Evolutionary conservation across 2,113 vertebrate species (phyloP).

Genomic region (Tor tambroides): DNA sequence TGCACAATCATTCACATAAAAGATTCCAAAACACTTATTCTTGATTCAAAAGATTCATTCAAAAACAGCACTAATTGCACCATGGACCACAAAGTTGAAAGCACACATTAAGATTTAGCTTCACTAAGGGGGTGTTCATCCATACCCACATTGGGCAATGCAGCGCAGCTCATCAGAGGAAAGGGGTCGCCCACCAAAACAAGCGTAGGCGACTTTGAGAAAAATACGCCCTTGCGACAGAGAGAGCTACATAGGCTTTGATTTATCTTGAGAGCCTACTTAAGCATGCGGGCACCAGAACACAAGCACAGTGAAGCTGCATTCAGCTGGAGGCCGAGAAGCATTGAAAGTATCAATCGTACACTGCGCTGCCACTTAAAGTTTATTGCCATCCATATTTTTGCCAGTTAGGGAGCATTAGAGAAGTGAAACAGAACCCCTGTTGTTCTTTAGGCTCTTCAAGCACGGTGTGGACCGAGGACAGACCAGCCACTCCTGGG

Average conservation of each 20-base stretch:
- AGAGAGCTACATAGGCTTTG: conserved; percentile 23
- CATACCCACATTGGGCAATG: not conserved
- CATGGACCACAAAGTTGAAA: not conserved
- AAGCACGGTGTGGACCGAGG: not conserved
- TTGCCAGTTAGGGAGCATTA: conserved; percentile 16
- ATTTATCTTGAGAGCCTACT: conserved; percentile 20
- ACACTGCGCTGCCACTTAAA: conserved; percentile 29
- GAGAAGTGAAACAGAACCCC: not conserved
- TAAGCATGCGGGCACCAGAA: conserved; percentile 29
- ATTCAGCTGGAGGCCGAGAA: conserved; percentile 39
- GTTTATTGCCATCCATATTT: conserved; percentile 41
- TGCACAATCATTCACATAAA: not conserved
- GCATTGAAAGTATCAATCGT: conserved; percentile 44
- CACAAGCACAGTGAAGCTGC: conserved; percentile 20
- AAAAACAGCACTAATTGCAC: not conserved
- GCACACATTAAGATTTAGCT: not conserved
- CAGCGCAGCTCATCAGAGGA: not conserved
- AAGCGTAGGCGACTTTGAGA: not conserved
- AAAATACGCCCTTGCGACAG: conserved; percentile 21
- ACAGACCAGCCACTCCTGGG: not conserved
- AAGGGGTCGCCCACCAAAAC: conserved; percentile 7
- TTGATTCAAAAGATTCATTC: not conserved
- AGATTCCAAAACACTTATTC: not conserved
- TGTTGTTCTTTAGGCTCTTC: conserved; percentile 7
- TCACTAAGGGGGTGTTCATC: not conserved